These are phyloP conservation scores for Cephus runcator DNA, from an alignment of 2,888 invertebrate species.

Conservation along the genomic window DNA sequence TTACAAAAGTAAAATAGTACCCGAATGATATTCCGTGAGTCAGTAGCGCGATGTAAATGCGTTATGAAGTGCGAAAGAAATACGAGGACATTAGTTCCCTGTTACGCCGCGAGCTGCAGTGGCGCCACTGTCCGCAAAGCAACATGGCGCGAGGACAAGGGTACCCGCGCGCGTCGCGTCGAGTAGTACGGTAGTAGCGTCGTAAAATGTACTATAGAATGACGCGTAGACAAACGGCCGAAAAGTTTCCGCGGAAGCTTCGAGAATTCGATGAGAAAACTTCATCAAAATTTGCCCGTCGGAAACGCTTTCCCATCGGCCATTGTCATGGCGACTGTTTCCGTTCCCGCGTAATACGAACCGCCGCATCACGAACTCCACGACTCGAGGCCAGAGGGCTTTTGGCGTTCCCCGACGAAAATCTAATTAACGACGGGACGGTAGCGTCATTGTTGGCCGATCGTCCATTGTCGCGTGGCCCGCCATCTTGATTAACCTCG, in stretches of 20 bases:
- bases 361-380: not conserved
- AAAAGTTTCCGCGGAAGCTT: not conserved
- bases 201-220: not conserved
- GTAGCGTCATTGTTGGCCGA: conserved; percentile 16
- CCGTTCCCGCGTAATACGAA: not conserved
- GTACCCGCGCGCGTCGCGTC: not conserved
- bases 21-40: not conserved
- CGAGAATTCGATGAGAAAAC: not conserved
- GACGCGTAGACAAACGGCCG: not conserved
- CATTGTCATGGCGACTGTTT: not conserved
- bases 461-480: conserved; percentile 18
- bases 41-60: not conserved
- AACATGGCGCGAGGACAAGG: not conserved
- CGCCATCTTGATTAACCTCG: conserved; percentile 20
- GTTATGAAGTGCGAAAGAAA: not conserved
- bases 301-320: not conserved
- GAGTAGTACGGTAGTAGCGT: not conserved
- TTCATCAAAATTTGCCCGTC: not conserved
- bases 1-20: not conserved
- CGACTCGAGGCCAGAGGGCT: not conserved
- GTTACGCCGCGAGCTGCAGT: not conserved
- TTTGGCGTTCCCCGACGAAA: conserved; percentile 8
- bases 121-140: not conserved
- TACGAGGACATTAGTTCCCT: not conserved
- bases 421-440: conserved; percentile 20